A percentile compares a stretch with the other conserved stretches of the same genome.
phyloP scores from a whole-genome alignment of 2,888 invertebrate species.

The Chrysolina americana region DNA sequence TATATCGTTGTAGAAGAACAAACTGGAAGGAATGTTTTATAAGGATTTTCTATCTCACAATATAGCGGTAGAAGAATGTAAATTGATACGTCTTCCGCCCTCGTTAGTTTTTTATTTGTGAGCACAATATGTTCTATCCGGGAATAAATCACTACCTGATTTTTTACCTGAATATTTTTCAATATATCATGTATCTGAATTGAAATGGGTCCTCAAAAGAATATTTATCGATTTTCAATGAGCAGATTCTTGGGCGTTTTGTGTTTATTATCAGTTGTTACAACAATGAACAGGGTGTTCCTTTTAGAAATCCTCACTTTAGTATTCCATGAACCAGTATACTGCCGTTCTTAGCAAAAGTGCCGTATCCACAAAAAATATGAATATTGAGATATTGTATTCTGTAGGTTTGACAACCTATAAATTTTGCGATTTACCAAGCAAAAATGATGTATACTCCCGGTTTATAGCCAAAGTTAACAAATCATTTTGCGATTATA shows the following conservation, averaged over 20 bases:
- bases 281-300: not conserved
- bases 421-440: no score
- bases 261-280: not conserved
- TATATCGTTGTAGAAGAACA: not conserved
- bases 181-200: slow-evolving; percentile 1
- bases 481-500: no score
- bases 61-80: slow-evolving; percentile 44
- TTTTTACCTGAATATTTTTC: slow-evolving; percentile 24
- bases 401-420: no score
- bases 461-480: no score
- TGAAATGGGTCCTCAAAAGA: not conserved
- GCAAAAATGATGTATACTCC: no score
- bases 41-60: slow-evolving; percentile 27
- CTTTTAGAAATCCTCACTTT: not conserved
- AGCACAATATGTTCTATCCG: slow-evolving; percentile 23
- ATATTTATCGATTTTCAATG: slow-evolving; percentile 3
- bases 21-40: slow-evolving; percentile 7
- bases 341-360: no score
- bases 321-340: no score
- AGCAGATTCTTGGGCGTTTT: not conserved
- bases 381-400: no score
- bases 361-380: no score
- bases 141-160: slow-evolving; percentile 29
- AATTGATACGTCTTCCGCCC: slow-evolving; percentile 51
- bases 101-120: slow-evolving; percentile 17